Evolutionary conservation across 2,797 vertebrate genomes (phyloP), one percentile per base, ranked within the genome.

Genomic region (Helarctos malayanus): DNA sequence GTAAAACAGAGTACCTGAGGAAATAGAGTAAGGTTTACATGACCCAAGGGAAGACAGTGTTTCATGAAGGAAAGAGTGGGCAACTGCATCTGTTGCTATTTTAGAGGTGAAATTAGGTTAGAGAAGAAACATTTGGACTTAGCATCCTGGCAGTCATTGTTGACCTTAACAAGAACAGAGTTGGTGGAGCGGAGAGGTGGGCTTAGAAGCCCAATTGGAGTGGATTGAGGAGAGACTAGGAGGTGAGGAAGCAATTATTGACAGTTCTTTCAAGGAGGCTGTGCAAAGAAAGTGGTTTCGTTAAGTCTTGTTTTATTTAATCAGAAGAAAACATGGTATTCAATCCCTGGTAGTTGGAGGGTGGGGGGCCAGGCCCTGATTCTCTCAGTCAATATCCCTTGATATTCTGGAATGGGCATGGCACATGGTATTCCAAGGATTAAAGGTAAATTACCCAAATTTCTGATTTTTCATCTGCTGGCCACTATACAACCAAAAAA

Each of bases 381-480:
- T 25, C 85, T 56, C 7, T 13, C 6, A 38, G 91, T 82, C 0
- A 4, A 0, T 38, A 19, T 54, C 68, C 18, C 79, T 94, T 61
- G n/a, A 14, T 79, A 12, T 73, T 75, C 79, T 73, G 11, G 15
- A 41, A 27, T 59, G 41, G 61, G 49, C 69, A 32, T 19, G 7
- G 18, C 54, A 57, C 21, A 57, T 14, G 23, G 23, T 59, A 61
- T 29, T 47, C 27, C 45, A 68, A 5, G 5, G 23, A 52, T 65
- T 85, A 84, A 47, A 79, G 29, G 41, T 93, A 83, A 87, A 89
- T 5, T 41, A 89, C 73, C 32, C 63, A 29, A 0, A 47, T 80
- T 94, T 93, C 92, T 49, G n/a, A 49, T 35, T 65, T 89, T 89
- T 54, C 52, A 25, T 52, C 38, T 56, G n/a, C 45, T 89, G 27